Conservation (phyloP, 2,797 vertebrate species). For the Coreius guichenoti region DNA sequence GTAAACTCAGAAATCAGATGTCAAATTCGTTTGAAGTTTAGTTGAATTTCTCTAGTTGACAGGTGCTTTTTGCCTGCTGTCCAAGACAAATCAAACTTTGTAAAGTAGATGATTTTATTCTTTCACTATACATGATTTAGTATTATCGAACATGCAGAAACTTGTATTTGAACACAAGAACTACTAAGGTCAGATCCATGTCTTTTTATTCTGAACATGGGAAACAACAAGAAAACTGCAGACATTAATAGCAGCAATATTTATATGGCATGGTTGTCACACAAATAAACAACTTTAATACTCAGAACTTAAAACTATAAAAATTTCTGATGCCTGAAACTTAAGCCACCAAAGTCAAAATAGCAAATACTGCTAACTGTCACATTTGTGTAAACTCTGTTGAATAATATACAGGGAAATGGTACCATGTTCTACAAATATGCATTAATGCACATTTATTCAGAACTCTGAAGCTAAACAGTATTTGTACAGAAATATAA, state of each 20-base stretch:
- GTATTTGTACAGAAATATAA: too few species aligned
- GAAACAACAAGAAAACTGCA: conserved; percentile 11
- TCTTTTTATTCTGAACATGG: conserved; percentile 27
- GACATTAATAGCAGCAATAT: conserved; percentile 8
- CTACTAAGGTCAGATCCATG: background rate
- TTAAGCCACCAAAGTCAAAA: conserved; percentile 29
- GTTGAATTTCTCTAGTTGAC: background rate
- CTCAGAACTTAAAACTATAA: conserved; percentile 15
- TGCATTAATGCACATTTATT: background rate
- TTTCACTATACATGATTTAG: background rate
- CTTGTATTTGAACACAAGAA: conserved; percentile 5
- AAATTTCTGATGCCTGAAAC: conserved; percentile 22
- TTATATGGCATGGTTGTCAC: background rate
- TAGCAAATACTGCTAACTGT: background rate
- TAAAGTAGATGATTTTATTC: background rate
- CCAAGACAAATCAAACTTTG: background rate
- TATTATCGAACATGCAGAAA: background rate
- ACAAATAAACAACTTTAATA: background rate
- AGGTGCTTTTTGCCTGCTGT: background rate
- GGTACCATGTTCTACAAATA: conserved; percentile 2
- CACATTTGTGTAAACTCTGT: background rate
- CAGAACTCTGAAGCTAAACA: conserved; percentile 33
- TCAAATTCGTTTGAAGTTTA: background rate
- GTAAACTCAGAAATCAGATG: background rate
- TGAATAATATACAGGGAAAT: conserved; percentile 18